These are phyloP conservation scores for Rhinophrynus dorsalis DNA, from an alignment of 2,797 vertebrate genomes.

Conservation along the genomic window DNA sequence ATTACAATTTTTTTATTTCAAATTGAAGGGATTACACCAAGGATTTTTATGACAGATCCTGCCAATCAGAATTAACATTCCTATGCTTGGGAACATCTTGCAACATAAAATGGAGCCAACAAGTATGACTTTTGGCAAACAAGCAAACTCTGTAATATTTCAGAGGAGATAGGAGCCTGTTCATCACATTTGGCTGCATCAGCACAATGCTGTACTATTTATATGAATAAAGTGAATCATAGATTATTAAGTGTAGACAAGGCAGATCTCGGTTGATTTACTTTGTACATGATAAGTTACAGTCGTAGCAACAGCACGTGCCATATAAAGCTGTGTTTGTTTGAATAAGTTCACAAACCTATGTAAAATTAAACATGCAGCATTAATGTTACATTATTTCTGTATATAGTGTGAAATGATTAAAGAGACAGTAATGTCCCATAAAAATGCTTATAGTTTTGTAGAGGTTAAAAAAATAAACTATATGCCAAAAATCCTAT, in stretches of 20 bases:
- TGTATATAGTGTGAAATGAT: no score
- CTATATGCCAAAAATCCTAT: no score
- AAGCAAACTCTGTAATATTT: conserved; percentile 1
- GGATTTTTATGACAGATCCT: not conserved
- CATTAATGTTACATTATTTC: no score
- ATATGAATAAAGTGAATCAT: conserved; percentile 7
- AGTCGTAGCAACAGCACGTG: not conserved
- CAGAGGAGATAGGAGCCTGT: not conserved
- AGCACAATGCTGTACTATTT: conserved; percentile 25
- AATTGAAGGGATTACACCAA: no score
- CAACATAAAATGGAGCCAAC: not conserved
- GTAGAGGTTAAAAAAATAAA: no score
- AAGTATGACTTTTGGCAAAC: conserved; percentile 4
- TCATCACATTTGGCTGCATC: conserved; percentile 11
- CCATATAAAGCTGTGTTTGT: not conserved
- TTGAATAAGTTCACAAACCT: no score
- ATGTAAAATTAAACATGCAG: no score
- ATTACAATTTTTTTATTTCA: no score
- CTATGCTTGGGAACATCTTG: conserved; percentile 21
- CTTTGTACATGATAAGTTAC: not conserved
- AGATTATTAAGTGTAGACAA: not conserved
- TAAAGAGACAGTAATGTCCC: no score
- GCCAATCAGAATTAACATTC: conserved; percentile 28
- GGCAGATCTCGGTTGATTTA: not conserved
- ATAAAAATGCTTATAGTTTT: no score